phyloP scores from a whole-genome alignment of 2,113 vertebrate species.

The Tympanuchus pallidicinctus region DNA sequence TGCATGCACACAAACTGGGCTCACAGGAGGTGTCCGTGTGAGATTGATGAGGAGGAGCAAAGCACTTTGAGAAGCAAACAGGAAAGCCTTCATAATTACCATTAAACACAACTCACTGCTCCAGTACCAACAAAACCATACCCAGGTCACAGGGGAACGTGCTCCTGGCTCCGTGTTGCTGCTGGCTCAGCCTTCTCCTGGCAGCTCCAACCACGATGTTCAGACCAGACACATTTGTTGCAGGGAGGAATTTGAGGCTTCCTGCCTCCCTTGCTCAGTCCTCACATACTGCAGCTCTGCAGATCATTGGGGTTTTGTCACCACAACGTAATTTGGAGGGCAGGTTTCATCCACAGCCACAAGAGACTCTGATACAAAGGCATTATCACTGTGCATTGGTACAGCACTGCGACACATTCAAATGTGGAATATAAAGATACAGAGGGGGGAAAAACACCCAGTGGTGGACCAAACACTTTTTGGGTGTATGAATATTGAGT shows the following conservation, averaged over 20 bases:
- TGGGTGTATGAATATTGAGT: not conserved
- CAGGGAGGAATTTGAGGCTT: not conserved
- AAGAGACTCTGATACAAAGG: not conserved
- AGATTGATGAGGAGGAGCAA: not conserved
- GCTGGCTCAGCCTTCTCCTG: not conserved
- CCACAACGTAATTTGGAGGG: not conserved
- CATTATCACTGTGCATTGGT: not conserved
- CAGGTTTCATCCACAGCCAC: not conserved
- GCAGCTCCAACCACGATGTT: not conserved
- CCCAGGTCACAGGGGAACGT: not conserved
- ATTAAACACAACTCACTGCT: not conserved
- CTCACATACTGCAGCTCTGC: not conserved
- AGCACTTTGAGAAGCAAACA: not conserved
- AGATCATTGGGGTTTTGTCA: not conserved
- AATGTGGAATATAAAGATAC: not conserved
- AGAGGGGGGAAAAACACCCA: not conserved
- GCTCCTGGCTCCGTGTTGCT: not conserved
- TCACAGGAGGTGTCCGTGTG: accelerated
- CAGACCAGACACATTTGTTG: not conserved
- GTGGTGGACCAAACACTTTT: not conserved
- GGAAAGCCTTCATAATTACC: not conserved
- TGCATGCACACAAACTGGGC: accelerated
- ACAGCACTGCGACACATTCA: not conserved
- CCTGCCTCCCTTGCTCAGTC: not conserved
- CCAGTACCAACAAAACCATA: accelerated